These are phyloP conservation scores for Dendrolimus punctatus DNA, from an alignment of 1,140 invertebrate genomes.

Conservation along the genomic window DNA sequence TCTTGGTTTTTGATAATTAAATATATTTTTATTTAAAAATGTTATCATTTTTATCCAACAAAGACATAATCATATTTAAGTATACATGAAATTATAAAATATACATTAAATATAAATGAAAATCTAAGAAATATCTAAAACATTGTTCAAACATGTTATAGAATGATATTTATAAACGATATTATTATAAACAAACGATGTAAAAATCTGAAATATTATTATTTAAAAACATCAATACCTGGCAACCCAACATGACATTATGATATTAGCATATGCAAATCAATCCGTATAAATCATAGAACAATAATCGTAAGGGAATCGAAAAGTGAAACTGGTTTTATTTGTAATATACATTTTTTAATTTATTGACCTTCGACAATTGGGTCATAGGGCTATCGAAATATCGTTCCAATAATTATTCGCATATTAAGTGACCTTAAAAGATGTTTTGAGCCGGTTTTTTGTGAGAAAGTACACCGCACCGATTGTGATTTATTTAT, in stretches of 20 bases:
- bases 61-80: no score
- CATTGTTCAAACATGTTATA: no score
- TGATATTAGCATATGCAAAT: conserved; percentile 51
- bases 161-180: no score
- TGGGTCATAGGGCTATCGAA: conserved; percentile 32
- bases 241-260: not conserved
- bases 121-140: no score
- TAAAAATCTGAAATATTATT: no score
- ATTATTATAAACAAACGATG: no score
- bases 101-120: no score
- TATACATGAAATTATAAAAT: no score
- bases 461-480: conserved; percentile 33
- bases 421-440: conserved; percentile 39
- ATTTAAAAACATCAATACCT: no score
- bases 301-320: conserved; percentile 53
- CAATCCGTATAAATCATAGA: conserved; percentile 61
- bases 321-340: conserved; percentile 33
- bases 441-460: conserved; percentile 15
- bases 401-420: conserved; percentile 41
- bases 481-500: conserved; percentile 20
- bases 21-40: no score
- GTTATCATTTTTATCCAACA: no score
- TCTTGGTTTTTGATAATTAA: no score
- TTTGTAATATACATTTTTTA: conserved; percentile 40
- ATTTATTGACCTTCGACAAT: conserved; percentile 54